These are phyloP conservation scores for Agapornis roseicollis DNA, from an alignment of 2,113 vertebrate species.

Conservation along the genomic window DNA sequence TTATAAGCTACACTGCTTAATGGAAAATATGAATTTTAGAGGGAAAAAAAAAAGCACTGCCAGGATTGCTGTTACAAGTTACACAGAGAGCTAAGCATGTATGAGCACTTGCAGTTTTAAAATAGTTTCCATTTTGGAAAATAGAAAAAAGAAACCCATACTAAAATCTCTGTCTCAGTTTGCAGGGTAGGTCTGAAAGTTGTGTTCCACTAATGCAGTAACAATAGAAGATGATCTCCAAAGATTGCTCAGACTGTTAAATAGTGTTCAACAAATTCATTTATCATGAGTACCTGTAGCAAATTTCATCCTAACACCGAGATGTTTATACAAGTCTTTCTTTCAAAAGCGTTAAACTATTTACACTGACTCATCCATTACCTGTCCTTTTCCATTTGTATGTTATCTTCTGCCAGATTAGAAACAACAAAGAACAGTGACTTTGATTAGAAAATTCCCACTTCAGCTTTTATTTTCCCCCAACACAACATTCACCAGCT, in stretches of 20 bases:
- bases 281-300: neutral
- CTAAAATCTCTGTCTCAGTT: neutral
- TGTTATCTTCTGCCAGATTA: neutral
- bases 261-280: neutral
- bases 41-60: neutral
- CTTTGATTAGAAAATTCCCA: neutral
- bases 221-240: neutral
- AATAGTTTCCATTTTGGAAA: neutral
- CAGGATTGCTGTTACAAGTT: slow-evolving; percentile 21
- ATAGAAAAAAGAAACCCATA: neutral
- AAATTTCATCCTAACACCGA: neutral
- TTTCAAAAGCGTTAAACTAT: neutral
- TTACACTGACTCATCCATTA: slow-evolving; percentile 13
- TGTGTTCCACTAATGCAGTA: neutral
- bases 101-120: neutral
- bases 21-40: slow-evolving; percentile 51
- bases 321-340: neutral
- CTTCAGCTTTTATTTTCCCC: neutral
- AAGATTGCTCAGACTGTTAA: neutral
- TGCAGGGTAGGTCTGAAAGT: neutral
- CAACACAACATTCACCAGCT: neutral
- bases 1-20: neutral
- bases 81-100: neutral
- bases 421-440: neutral
- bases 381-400: neutral